Evolutionary conservation across 2,113 vertebrate genomes (phyloP), one percentile per base, ranked within the genome.

Genomic region (Rhea americana): DNA sequence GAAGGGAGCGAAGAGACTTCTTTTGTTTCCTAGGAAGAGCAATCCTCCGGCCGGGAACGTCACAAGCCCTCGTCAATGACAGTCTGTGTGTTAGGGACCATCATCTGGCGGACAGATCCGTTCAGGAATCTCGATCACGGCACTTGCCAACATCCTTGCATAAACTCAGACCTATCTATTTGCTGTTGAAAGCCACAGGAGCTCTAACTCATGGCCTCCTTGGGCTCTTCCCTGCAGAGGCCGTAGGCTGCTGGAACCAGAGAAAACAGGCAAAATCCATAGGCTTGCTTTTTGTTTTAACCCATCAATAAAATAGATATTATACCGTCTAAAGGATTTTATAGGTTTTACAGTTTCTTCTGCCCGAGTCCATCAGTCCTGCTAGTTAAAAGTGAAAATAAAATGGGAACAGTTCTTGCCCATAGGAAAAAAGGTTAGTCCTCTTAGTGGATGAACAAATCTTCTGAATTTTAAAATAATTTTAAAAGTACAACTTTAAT

Each of bases 111-210:
- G 70, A 53, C 80, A 71, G 85, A 39, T 73, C 82, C 65, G 71
- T 62, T 43, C 70, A 79, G 85, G 70, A 90, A 84, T 94, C 25
- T 5, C 22, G 77, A 4, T 28, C 56, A 24, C 16, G 65, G 47
- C 59, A 45, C 35, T 88, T 88, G 75, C 50, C 82, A 91, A 39
- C 17, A 86, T 59, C 87, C 80, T 68, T 82, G 43, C 75, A 18
- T 90, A 81, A 91, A 78, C 56, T 72, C 87, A 65, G 72, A 1
- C 1, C 30, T 68, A 26, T 65, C 43, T 70, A n/a, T 83, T 92
- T 90, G 82, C 62, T 90, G 73, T 75, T 92, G 89, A 79, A 93
- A 93, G 65, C 82, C 67, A 63, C 15, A 24, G 82, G 59, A 88
- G 55, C 56, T 63, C 28, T 56, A 67, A 91, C 83, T 89, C 75